Evolutionary conservation across 2,888 invertebrate genomes (phyloP).

Genomic region (Listrodromus nycthemerus): DNA sequence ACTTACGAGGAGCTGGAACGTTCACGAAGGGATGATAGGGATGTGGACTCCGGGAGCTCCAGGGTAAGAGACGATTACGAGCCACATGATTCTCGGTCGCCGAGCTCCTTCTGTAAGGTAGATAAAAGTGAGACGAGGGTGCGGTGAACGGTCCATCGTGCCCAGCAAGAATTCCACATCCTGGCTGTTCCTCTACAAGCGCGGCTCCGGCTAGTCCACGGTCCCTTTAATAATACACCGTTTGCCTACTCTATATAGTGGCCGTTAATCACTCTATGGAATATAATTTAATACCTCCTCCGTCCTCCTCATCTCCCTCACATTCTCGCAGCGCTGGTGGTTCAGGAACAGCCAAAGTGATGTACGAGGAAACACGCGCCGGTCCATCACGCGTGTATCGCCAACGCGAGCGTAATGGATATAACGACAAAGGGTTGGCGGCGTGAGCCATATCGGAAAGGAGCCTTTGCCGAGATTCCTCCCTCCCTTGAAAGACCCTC

Average conservation of each 20-base stretch:
- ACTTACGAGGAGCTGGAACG: constrained; percentile 29
- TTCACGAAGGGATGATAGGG: constrained; percentile 30
- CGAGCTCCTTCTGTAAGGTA: constrained; percentile 34
- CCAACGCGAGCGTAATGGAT: constrained; percentile 25
- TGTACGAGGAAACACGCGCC: constrained; percentile 73
- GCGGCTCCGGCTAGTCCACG: constrained; percentile 52
- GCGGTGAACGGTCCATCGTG: constrained; percentile 69
- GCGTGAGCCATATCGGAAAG: constrained; percentile 13
- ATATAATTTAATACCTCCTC: constrained; percentile 78
- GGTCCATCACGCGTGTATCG: constrained; percentile 36
- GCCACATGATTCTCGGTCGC: constrained; percentile 56
- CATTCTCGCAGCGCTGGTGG: constrained; percentile 39
- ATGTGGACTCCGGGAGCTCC: constrained; percentile 39
- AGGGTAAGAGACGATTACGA: constrained; percentile 50
- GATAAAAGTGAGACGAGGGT: constrained; percentile 52
- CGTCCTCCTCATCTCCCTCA: constrained; percentile 60
- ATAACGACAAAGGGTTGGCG: constrained; percentile 36
- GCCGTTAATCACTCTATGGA: constrained; percentile 77
- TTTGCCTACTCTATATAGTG: constrained; percentile 47
- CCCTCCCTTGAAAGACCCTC: not conserved
- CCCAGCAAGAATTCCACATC: constrained; percentile 72
- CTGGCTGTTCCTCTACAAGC: constrained; percentile 36
- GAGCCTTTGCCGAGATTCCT: constrained; percentile 6
- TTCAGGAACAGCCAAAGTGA: constrained; percentile 74
- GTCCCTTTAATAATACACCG: constrained; percentile 76